A percentile compares a stretch with the other conserved stretches of the same genome.
These are phyloP conservation scores for Puma concolor DNA, from an alignment of 2,113 vertebrate genomes.

Conservation along the genomic window DNA sequence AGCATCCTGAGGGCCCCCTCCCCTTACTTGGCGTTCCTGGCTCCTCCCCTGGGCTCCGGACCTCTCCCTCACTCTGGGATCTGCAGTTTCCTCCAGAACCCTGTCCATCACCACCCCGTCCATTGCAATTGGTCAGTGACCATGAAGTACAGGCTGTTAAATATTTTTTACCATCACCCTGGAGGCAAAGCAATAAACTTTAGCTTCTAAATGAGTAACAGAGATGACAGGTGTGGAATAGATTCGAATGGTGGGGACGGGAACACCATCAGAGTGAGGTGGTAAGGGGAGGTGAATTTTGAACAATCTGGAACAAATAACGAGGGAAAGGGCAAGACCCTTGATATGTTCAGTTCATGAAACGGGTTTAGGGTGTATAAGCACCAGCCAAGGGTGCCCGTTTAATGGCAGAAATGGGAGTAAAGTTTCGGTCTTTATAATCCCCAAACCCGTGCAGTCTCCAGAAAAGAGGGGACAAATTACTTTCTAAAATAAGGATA, in stretches of 20 bases:
- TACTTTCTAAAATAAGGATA: conserved; percentile 23
- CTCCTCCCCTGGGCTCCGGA: background rate
- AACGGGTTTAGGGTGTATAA: background rate
- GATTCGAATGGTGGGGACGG: too few relatives aligned
- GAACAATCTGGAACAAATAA: background rate
- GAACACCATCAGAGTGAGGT: too few relatives aligned
- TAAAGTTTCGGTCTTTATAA: background rate
- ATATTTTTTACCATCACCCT: background rate
- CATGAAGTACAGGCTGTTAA: background rate
- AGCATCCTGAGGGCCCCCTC: fast-evolving
- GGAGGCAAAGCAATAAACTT: background rate
- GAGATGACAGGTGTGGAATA: background rate
- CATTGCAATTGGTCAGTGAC: background rate
- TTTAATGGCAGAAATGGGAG: background rate
- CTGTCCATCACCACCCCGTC: background rate
- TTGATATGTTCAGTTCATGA: background rate
- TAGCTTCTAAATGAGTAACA: background rate
- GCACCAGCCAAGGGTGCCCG: background rate
- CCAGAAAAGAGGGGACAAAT: background rate
- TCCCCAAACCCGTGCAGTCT: background rate
- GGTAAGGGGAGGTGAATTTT: background rate
- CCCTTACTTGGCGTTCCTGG: background rate
- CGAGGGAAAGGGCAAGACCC: background rate
- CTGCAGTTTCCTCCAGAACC: too few relatives aligned
- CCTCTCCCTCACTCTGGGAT: background rate